Evolutionary conservation across 92 coral and sea anemone species (phyloP).

Genomic region (Phenganax stokvisi): DNA sequence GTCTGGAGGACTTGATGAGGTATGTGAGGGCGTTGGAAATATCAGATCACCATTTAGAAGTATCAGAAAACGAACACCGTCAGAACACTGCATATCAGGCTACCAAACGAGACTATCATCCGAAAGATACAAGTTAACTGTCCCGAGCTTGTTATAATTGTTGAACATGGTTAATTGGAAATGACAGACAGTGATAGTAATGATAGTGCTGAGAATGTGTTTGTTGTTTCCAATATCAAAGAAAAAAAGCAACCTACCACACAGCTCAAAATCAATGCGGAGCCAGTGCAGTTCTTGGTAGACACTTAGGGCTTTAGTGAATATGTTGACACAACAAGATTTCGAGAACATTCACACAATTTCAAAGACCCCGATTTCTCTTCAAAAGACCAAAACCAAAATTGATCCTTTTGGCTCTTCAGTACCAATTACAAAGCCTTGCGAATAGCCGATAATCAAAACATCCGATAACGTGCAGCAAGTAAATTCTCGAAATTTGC

Average conservation of each 20-base stretch:
- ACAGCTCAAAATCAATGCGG: slow-evolving; percentile 11
- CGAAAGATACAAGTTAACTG: background rate
- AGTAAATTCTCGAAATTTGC: too few relatives aligned
- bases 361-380: background rate
- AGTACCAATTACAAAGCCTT: too few relatives aligned
- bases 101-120: background rate
- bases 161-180: background rate
- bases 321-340: slow-evolving; percentile 19
- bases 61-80: slow-evolving; percentile 29
- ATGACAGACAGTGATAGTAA: slow-evolving; percentile 18
- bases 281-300: slow-evolving; percentile 10
- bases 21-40: slow-evolving; percentile 32
- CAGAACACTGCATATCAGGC: background rate
- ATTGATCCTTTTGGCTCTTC: background rate
- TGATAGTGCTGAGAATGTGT: slow-evolving; percentile 3
- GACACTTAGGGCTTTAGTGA: slow-evolving; percentile 42
- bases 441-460: too few relatives aligned
- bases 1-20: background rate
- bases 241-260: slow-evolving; percentile 13
- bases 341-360: slow-evolving; percentile 7
- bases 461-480: too few relatives aligned
- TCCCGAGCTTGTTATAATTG: slow-evolving; percentile 2
- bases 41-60: slow-evolving; percentile 32
- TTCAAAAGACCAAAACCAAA: slow-evolving; percentile 25
- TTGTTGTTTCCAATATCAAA: slow-evolving; percentile 28